Conservation (phyloP, 2,888 invertebrate species). For the Heliconius sara region DNA sequence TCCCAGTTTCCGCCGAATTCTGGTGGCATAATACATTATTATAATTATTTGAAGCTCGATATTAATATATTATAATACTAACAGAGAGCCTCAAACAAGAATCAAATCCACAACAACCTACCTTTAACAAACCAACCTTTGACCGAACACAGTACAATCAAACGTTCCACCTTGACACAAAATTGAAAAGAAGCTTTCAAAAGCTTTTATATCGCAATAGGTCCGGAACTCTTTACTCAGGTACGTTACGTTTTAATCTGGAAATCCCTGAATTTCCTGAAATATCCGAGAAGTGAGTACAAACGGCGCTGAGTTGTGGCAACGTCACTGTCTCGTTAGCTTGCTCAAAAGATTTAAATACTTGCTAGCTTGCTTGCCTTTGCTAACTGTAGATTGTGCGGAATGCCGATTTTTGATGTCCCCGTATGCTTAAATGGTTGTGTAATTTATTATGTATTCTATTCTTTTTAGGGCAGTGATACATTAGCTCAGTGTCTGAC, state of each 20-base stretch:
- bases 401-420: not conserved
- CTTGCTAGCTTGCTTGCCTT: not conserved
- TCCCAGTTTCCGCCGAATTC: not conserved
- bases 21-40: not conserved
- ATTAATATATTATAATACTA: too few relatives aligned
- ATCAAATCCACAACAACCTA: not conserved
- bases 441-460: not conserved
- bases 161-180: conserved; percentile 5
- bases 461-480: too few relatives aligned
- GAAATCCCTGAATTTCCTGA: not conserved
- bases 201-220: conserved; percentile 5
- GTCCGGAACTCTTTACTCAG: not conserved
- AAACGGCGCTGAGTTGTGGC: not conserved
- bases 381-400: not conserved
- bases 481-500: too few relatives aligned
- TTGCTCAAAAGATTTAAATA: not conserved
- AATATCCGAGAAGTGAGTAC: not conserved
- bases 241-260: not conserved
- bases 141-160: conserved; percentile 1
- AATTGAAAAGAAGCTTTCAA: conserved; percentile 14
- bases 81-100: not conserved
- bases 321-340: not conserved
- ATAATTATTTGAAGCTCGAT: not conserved
- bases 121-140: not conserved
- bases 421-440: not conserved